These are phyloP conservation scores for Xanthorhoe spadicearia DNA, from an alignment of 2,888 invertebrate species.

Conservation along the genomic window DNA sequence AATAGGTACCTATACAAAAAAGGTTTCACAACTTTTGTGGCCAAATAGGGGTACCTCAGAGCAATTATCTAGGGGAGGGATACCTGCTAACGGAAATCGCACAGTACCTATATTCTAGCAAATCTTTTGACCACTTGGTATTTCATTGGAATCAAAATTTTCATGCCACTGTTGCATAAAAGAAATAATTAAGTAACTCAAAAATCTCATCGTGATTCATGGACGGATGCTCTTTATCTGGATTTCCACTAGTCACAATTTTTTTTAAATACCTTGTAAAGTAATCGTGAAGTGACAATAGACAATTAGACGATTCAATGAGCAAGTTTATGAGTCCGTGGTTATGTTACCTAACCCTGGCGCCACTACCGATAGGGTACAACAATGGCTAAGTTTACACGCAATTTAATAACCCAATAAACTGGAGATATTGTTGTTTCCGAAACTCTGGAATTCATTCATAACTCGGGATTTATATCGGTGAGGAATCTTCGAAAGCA, in stretches of 20 bases:
- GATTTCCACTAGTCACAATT: neutral
- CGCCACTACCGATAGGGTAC: slow-evolving; percentile 56
- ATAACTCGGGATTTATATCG: slow-evolving; percentile 56
- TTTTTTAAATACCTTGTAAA: neutral
- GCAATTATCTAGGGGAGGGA: too few species aligned
- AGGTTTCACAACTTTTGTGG: too few species aligned
- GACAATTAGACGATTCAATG: slow-evolving; percentile 29
- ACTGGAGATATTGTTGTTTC: slow-evolving; percentile 52
- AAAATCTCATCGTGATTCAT: too few species aligned
- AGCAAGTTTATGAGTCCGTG: slow-evolving; percentile 41
- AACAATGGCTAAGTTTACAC: slow-evolving; percentile 54
- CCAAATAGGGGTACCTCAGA: neutral
- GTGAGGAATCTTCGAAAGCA: slow-evolving; percentile 52
- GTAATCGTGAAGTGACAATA: slow-evolving; percentile 31
- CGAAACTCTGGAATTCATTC: slow-evolving; percentile 56
- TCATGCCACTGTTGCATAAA: too few species aligned
- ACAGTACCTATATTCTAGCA: too few species aligned
- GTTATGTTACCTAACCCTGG: slow-evolving; percentile 51
- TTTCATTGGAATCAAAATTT: too few species aligned
- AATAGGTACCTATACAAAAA: too few species aligned
- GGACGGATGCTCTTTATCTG: too few species aligned
- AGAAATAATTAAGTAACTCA: too few species aligned
- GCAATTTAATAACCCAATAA: slow-evolving; percentile 66
- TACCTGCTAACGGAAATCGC: too few species aligned
- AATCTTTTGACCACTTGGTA: too few species aligned